Base-by-base conservation (phyloP, 2,888 invertebrate genomes). In the Acleris sparsana region DNA sequence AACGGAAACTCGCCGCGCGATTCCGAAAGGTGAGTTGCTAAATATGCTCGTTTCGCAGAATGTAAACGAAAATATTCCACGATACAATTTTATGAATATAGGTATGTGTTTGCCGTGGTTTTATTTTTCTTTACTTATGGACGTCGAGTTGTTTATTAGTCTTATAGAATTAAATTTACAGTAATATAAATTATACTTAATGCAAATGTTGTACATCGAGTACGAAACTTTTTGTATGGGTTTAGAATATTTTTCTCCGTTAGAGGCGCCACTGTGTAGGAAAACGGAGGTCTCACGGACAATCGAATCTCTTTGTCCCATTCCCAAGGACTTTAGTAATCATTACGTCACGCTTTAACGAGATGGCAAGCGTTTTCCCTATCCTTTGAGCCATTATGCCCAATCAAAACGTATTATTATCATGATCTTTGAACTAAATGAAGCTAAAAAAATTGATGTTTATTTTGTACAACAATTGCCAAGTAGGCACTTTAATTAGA, bases 201-300 rank as follows among this genome's bases (percentile, higher is more conserved):
- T 17, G 6, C 46, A 6, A 46, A n/a, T 46, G 0, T 6, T 46
- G 2, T 7, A 46, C 17, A 46, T n/a, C 46, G 46, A 46, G 4
- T 39, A 13, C 16, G n/a, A 55, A 43, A 43, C 16, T 20, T 62
- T 43, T 48, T 49, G 29, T 16, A 55, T 44, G n/a, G 70, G 49
- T 43, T 59, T 60, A 52, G 58, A 55, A 53, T 2, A 59, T 60
- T 70, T 72, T 72, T 62, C 65, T 52, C 75, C 77, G 69, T 69
- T 64, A 75, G 79, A 62, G 79, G 81, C 79, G 76, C 78, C 69
- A 69, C 61, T 55, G 67, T 72, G 57, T 62, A 69, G 63, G 68
- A 29, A 63, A 73, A 75, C 22, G 70, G 67, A 68, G 62, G 57
- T 25, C 25, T 49, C 56, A 48, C 48, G 61, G 61, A 57, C 56